Evolutionary conservation across 2,113 vertebrate genomes (phyloP).

Genomic region (Dunckerocampus dactyliophorus): DNA sequence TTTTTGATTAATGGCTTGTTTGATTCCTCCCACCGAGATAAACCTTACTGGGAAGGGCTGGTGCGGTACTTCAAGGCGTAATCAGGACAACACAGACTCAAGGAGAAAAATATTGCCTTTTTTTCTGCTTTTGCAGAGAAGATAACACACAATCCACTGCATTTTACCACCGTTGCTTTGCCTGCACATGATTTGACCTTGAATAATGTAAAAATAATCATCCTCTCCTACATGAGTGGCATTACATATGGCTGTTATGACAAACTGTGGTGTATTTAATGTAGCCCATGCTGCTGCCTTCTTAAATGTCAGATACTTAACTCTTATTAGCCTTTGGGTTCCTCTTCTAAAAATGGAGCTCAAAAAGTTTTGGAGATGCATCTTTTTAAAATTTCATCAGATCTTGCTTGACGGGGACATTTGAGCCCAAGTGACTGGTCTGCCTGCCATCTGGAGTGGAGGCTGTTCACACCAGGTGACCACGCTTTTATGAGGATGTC

Average conservation of each 20-base stretch:
- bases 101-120: conserved; percentile 37
- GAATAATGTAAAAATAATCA: conserved; percentile 7
- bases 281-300: not conserved
- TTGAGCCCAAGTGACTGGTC: conserved; percentile 46
- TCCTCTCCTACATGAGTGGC: not conserved
- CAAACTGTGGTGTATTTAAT: not conserved
- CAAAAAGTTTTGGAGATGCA: not conserved
- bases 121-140: not conserved
- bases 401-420: conserved; percentile 45
- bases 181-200: conserved; percentile 25
- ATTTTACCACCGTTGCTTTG: conserved; percentile 36
- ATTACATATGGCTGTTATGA: not conserved
- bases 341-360: not conserved
- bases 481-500: conserved; percentile 47
- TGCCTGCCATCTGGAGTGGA: conserved; percentile 53
- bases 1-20: conserved; percentile 60
- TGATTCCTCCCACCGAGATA: conserved; percentile 57
- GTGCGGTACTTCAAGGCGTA: conserved; percentile 41
- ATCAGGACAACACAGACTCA: conserved; percentile 42
- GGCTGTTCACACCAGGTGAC: conserved; percentile 59
- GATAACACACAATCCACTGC: conserved; percentile 34
- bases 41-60: conserved; percentile 35
- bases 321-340: not conserved
- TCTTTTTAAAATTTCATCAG: conserved; percentile 30
- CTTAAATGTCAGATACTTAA: not conserved